These are phyloP conservation scores for Priocnemis perturbator DNA, from an alignment of 2,888 invertebrate species.

Conservation along the genomic window DNA sequence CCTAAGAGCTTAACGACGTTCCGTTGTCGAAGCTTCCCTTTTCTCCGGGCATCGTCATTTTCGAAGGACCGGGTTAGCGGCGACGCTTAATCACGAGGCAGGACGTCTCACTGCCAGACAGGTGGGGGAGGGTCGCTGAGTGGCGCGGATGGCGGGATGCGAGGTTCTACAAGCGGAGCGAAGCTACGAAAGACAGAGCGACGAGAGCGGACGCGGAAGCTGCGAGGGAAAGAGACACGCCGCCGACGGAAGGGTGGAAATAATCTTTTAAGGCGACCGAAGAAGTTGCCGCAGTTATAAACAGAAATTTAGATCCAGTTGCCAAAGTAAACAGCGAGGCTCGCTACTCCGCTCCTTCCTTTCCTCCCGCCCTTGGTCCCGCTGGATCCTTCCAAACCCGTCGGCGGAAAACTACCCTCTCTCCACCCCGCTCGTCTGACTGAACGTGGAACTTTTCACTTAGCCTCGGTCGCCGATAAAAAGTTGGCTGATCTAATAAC, in stretches of 20 bases:
- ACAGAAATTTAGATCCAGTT: constrained; percentile 71
- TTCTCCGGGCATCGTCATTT: too few relatives aligned
- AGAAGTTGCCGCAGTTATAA: constrained; percentile 68
- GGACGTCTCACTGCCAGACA: constrained; percentile 8
- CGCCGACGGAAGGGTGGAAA: constrained; percentile 44
- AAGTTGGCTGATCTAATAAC: constrained; percentile 71
- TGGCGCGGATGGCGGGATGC: neutral
- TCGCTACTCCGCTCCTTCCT: constrained; percentile 34
- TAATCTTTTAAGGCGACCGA: constrained; percentile 65
- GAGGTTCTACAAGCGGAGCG: constrained; percentile 2
- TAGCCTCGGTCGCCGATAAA: constrained; percentile 66
- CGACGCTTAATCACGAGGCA: constrained; percentile 37
- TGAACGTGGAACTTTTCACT: constrained; percentile 70
- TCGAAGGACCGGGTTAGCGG: neutral
- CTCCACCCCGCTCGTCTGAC: constrained; percentile 35
- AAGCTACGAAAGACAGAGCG: constrained; percentile 6
- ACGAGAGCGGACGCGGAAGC: constrained; percentile 9
- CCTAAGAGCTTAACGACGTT: constrained; percentile 34
- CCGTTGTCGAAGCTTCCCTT: constrained; percentile 10
- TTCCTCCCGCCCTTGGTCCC: neutral
- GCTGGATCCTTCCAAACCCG: constrained; percentile 14
- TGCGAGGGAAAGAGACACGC: constrained; percentile 19
- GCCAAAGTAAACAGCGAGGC: constrained; percentile 66
- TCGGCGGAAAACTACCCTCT: neutral
- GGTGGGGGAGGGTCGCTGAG: constrained; percentile 1